Evolutionary conservation across 2,797 vertebrate genomes (phyloP).

Genomic region (Peromyscus nudipes): DNA sequence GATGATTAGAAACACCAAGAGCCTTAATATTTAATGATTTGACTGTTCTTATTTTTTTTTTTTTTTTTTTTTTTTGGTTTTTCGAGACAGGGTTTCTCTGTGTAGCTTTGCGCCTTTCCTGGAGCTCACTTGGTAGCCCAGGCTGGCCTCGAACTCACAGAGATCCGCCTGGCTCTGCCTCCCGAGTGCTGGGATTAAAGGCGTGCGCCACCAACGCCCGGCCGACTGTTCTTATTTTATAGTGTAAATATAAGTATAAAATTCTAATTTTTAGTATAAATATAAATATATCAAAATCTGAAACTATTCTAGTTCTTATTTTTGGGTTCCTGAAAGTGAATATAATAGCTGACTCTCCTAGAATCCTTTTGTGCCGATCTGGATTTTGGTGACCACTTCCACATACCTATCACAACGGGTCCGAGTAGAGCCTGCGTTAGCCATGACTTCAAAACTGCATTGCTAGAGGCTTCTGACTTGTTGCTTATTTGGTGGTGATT

Average conservation of each 20-base stretch:
- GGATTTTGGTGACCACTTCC: not conserved
- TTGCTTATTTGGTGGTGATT: not conserved
- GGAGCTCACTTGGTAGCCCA: no score
- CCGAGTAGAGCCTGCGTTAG: not conserved
- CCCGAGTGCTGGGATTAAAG: no score
- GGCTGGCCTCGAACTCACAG: no score
- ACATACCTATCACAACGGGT: not conserved
- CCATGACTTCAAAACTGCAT: not conserved
- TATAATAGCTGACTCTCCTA: not conserved
- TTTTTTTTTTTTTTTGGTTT: no score
- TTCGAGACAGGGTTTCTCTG: no score
- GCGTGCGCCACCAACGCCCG: no score
- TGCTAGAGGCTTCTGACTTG: not conserved
- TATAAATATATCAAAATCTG: conserved; percentile 46
- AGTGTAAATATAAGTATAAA: not conserved
- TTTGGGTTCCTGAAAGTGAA: not conserved
- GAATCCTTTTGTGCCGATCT: not conserved
- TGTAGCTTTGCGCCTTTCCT: no score
- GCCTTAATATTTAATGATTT: not conserved
- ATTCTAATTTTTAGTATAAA: not conserved
- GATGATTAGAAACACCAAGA: conserved; percentile 17
- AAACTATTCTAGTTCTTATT: conserved; percentile 36
- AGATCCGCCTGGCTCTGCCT: no score
- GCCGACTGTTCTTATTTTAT: not conserved
- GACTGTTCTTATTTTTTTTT: not conserved